phyloP scores from a whole-genome alignment of 2,113 vertebrate species.

The Donacobius atricapilla region DNA sequence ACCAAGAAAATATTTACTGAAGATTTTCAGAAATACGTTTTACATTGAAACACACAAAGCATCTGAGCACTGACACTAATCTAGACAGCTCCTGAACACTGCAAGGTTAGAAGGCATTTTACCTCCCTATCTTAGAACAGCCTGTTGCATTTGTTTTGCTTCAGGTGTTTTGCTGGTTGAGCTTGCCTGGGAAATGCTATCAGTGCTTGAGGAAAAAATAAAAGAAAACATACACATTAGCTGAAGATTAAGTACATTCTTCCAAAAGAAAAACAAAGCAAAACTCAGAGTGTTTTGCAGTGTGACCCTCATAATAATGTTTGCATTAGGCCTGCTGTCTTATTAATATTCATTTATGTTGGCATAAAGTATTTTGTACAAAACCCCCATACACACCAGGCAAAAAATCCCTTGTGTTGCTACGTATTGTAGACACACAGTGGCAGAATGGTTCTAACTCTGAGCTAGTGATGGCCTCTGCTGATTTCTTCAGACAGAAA shows the following conservation, averaged over 20 bases:
- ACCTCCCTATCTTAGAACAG: background rate
- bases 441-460: background rate
- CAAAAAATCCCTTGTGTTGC: background rate
- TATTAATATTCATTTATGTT: constrained; percentile 9
- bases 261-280: constrained; percentile 8
- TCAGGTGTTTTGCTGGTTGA: background rate
- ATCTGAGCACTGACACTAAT: background rate
- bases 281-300: background rate
- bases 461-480: background rate
- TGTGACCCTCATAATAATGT: background rate
- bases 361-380: background rate
- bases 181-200: background rate
- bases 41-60: background rate
- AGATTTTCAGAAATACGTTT: background rate
- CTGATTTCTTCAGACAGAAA: background rate
- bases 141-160: background rate
- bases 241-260: background rate
- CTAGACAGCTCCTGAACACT: background rate
- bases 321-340: background rate
- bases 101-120: background rate
- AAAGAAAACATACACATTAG: background rate
- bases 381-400: background rate
- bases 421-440: background rate
- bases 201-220: background rate
- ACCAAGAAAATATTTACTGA: background rate